A percentile compares a stretch with the other conserved stretches of the same genome.
Evolutionary conservation across 2,797 vertebrate genomes (phyloP).

Genomic region (Hemibagrus guttatus): DNA sequence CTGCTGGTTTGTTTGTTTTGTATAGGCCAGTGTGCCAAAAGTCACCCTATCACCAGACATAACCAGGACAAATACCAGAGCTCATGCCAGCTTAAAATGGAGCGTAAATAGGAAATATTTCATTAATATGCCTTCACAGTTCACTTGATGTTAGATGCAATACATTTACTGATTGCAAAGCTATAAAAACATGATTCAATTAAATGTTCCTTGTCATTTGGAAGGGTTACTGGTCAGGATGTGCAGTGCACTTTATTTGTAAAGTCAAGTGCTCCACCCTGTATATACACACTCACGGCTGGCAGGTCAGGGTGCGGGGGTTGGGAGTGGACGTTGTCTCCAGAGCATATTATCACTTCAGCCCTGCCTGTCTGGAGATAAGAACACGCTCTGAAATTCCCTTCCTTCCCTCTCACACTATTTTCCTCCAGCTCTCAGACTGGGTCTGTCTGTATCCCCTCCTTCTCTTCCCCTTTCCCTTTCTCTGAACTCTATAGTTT

Average conservation of each 20-base stretch:
- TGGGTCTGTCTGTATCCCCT: background rate
- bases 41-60: slow-evolving; percentile 9
- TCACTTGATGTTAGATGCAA: background rate
- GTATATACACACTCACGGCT: slow-evolving; percentile 28
- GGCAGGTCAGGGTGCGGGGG: slow-evolving; percentile 46
- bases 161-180: background rate
- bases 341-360: slow-evolving; percentile 55
- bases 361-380: slow-evolving; percentile 70
- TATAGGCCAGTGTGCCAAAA: slow-evolving; percentile 15
- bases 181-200: slow-evolving; percentile 43
- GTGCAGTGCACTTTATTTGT: slow-evolving; percentile 42
- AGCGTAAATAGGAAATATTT: background rate
- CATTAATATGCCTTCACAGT: background rate
- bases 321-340: slow-evolving; percentile 62
- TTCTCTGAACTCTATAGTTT: slow-evolving; percentile 33
- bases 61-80: slow-evolving; percentile 29
- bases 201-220: slow-evolving; percentile 14
- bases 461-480: slow-evolving; percentile 25
- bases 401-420: slow-evolving; percentile 18
- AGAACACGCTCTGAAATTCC: slow-evolving; percentile 57
- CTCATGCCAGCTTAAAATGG: background rate
- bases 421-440: slow-evolving; percentile 38
- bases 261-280: slow-evolving; percentile 48
- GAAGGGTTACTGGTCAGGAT: slow-evolving; percentile 37
- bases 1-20: slow-evolving; percentile 28